Evolutionary conservation across 2,113 vertebrate genomes (phyloP).

Genomic region (Odocoileus hemionus): DNA sequence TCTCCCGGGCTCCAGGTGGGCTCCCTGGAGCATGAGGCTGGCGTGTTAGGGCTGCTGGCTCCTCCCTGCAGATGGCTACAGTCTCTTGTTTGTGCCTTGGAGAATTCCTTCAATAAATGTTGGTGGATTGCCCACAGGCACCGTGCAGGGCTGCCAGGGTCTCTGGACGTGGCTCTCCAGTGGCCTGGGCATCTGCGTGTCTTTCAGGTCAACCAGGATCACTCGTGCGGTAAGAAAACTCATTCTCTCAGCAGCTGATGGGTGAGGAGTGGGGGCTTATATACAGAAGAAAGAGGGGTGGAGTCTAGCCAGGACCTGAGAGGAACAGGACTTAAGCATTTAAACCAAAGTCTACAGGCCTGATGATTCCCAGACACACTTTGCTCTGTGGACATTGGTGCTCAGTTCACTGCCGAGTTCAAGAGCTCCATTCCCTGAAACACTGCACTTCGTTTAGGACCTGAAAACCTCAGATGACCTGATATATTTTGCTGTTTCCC

Average conservation of each 20-base stretch:
- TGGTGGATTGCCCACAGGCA: neutral
- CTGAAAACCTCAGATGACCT: neutral
- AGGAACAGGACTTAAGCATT: neutral
- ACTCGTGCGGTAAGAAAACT: accelerated
- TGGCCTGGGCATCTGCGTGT: accelerated
- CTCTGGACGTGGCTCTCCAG: too few relatives aligned
- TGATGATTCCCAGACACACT: neutral
- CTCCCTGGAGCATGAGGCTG: neutral
- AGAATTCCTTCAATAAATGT: neutral
- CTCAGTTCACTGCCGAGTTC: neutral
- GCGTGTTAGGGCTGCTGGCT: neutral
- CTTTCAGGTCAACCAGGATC: too few relatives aligned
- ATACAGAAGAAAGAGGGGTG: too few relatives aligned
- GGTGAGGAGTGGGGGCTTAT: neutral
- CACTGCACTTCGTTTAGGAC: neutral
- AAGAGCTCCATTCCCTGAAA: neutral
- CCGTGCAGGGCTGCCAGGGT: neutral
- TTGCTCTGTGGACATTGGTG: neutral
- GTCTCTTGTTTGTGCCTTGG: neutral
- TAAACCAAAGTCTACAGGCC: neutral
- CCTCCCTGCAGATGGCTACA: neutral
- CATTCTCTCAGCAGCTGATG: neutral
- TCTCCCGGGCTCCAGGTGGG: neutral
- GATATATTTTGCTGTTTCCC: neutral
- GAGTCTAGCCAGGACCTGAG: neutral